These are phyloP conservation scores for Margaritifera margaritifera DNA, from an alignment of 2,888 invertebrate genomes.

Conservation along the genomic window DNA sequence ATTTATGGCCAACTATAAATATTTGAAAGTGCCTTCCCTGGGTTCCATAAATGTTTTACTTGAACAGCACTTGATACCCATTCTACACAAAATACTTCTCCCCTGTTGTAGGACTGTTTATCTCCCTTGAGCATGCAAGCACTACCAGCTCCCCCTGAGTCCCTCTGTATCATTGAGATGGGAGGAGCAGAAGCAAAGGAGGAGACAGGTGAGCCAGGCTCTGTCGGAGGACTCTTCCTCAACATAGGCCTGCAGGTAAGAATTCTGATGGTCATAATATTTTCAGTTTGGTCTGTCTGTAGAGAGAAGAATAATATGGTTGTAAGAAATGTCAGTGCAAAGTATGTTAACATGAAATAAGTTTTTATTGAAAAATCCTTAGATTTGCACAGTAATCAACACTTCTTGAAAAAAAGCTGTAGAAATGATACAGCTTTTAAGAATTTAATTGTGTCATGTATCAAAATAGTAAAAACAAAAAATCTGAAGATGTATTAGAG, in stretches of 20 bases:
- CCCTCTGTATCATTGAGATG: constrained; percentile 93
- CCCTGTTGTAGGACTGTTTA: constrained; percentile 84
- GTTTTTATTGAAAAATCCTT: no score
- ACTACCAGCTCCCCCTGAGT: constrained; percentile 95
- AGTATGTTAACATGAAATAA: no score
- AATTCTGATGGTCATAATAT: background rate
- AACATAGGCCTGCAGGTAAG: constrained; percentile 90
- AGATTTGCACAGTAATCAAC: no score
- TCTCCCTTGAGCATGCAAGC: constrained; percentile 97
- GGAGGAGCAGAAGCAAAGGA: constrained; percentile 79
- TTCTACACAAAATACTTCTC: background rate
- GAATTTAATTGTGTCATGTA: background rate
- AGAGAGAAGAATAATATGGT: no score
- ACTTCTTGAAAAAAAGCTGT: background rate
- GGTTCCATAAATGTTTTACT: background rate
- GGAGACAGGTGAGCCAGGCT: constrained; percentile 73
- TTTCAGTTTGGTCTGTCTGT: background rate
- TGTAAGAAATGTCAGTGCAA: no score
- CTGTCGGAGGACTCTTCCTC: constrained; percentile 87
- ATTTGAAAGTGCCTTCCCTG: background rate
- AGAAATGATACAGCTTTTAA: background rate
- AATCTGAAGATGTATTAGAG: no score
- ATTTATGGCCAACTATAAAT: background rate
- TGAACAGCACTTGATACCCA: background rate
- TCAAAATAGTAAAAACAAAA: no score